Conservation (phyloP, 2,113 vertebrate genomes). For the Pholis gunnellus region DNA sequence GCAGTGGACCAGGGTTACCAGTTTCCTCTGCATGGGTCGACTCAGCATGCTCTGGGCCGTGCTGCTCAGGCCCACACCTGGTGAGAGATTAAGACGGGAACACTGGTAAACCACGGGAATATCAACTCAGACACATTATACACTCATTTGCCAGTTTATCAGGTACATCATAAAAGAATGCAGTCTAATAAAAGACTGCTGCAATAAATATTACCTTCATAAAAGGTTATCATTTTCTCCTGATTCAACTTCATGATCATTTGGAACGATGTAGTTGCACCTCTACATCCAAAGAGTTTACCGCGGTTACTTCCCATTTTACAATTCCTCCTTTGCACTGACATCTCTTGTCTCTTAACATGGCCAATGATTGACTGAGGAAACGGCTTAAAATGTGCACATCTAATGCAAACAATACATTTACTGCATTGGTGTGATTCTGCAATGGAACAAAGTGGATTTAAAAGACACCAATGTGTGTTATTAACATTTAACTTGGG, state of each 20-base stretch:
- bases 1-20: conserved; percentile 97
- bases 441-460: neutral
- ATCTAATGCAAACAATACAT: neutral
- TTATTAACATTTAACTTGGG: neutral
- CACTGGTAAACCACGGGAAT: neutral
- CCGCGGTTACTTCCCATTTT: neutral
- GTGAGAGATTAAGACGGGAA: conserved; percentile 4
- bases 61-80: conserved; percentile 96
- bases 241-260: neutral
- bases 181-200: neutral
- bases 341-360: neutral
- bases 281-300: neutral
- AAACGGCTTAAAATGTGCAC: neutral
- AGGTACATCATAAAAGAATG: neutral
- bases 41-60: conserved; percentile 96
- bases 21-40: conserved; percentile 98
- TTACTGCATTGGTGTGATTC: neutral
- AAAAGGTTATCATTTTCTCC: neutral
- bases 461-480: neutral
- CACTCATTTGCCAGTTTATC: neutral
- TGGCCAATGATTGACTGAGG: neutral
- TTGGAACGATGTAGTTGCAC: neutral
- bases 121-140: neutral
- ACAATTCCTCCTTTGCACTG: neutral
- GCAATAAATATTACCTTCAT: neutral